Base-by-base conservation (phyloP, 2,797 vertebrate genomes). In the Coreius guichenoti region DNA sequence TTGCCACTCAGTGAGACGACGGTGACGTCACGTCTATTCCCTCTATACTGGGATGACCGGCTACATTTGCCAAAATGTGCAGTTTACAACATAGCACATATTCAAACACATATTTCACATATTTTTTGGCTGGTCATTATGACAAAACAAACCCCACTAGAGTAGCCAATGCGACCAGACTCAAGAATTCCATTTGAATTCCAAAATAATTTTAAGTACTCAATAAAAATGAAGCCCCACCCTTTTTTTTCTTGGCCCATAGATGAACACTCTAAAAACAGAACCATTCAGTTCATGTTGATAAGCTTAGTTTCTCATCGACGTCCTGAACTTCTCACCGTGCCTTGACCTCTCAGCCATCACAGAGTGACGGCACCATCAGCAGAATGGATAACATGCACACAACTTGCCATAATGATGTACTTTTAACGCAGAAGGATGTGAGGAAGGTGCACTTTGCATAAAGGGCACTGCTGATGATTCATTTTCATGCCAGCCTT, bases 381-480 rank as follows among this genome's bases (percentile, higher is more conserved):
- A 54, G 31, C 45, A 67, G 45, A 68, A 83, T n/a, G 4, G 49
- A 77, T 77, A 83, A 68, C 61, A 51, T 80, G 61, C 43, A 31
- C 12, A 80, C 43, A 23, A 33, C 82, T 77, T 68, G 73, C 63
- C 33, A 68, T 33, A 56, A 83, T 51, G n/a, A 83, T 43, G 45
- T 76, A 13, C 72, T 83, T 83, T 83, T 68, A 76, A 83, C 17
- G 3, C 47, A 31, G 47, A 65, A 47, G 36, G 33, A 51, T 39
- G 58, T 67, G 23, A 75, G 29, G 43, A 75, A 49, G 29, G 43
- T 49, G 56, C 69, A 73, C 58, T 65, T 51, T 75, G 81, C 81
- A 75, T 75, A 61, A 76, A 83, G 72, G 72, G 16, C 81, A 83
- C 21, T 75, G 72, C 73, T 68, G 47, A 77, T 76, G 47, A 83